A percentile compares a stretch with the other conserved stretches of the same genome.
Evolutionary conservation across 2,113 vertebrate species (phyloP).

Genomic region (Saguinus midas): DNA sequence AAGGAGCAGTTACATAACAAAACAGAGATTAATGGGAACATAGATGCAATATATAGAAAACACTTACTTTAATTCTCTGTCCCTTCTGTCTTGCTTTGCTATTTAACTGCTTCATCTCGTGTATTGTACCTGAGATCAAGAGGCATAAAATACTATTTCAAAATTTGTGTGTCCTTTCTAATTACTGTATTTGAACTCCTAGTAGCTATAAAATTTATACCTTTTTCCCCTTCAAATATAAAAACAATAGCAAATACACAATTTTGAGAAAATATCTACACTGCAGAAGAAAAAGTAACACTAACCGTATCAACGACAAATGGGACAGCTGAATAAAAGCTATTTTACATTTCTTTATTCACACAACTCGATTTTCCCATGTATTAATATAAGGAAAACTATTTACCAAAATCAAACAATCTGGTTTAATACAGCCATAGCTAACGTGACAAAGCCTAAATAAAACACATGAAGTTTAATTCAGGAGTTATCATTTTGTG

Average conservation of each 20-base stretch:
- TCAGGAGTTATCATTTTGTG: background rate
- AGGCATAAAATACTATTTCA: conserved; percentile 85
- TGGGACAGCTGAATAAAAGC: background rate
- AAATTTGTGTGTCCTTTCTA: conserved; percentile 81
- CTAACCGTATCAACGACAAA: background rate
- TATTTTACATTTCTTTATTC: conserved; percentile 32
- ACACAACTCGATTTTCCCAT: background rate
- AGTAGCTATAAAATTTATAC: conserved; percentile 53
- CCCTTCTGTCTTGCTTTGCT: conserved; percentile 83
- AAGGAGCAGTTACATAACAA: conserved; percentile 71
- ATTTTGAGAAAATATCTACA: conserved; percentile 14
- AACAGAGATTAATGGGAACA: conserved; percentile 81
- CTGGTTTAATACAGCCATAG: background rate
- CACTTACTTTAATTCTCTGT: conserved; percentile 82
- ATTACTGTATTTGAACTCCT: conserved; percentile 74
- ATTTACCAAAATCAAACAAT: conserved; percentile 7
- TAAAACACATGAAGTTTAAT: background rate
- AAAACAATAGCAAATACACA: conserved; percentile 55
- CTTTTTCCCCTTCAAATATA: conserved; percentile 45
- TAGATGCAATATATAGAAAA: conserved; percentile 76
- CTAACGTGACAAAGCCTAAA: conserved; percentile 29
- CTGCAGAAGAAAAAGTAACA: background rate
- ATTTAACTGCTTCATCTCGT: conserved; percentile 83
- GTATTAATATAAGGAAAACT: background rate
- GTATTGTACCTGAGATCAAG: conserved; percentile 84